Base-by-base conservation (phyloP, 2,113 vertebrate genomes). In the Ptilorrhoa leucosticta region DNA sequence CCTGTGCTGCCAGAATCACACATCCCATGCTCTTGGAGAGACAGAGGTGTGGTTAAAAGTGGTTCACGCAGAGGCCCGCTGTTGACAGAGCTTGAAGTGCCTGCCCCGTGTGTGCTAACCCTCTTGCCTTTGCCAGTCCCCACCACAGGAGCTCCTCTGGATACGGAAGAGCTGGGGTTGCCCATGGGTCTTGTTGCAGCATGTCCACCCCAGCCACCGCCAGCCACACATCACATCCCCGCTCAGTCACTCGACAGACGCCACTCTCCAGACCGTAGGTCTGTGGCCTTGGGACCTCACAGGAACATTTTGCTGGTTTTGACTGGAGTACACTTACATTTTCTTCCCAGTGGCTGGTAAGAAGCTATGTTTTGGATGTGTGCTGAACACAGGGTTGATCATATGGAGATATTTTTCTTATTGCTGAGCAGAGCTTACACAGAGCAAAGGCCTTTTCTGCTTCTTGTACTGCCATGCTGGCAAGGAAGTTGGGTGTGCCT, bases 221-320 rank as follows among this genome's bases (percentile, higher is more conserved):
- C 39, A 57, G 54, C 31, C 28, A 2, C 1, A 4, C 1, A 1
- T 24, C 54, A 6, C 3, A 0, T 0, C 1, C 30, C 56, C 0
- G 0, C 13, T 57, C 24, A 7, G 30, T 28, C 48, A 6, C 57
- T 30, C 3, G 10, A 2, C 33, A 65, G 50, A 10, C 6, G 10
- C 1, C 0, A 6, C 57, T 56, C 21, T 73, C 26, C 2, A 0
- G 39, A 13, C 6, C 9, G 24, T 0, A 5, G 12, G 6, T 33
- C 37, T 90, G 53, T 17, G 22, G 24, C 28, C 64, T 50, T 66
- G 45, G 28, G 30, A 37, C 48, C 18, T 50, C 42, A 35, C 18
- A 45, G 54, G 47, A 39, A 33, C 0, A 0, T 51, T 75, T 17
- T 14, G 15, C 48, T 83, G 56, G 15, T 48, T 77, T 68, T 28